Conservation (phyloP, 2,888 invertebrate species). For the Amiota minor region DNA sequence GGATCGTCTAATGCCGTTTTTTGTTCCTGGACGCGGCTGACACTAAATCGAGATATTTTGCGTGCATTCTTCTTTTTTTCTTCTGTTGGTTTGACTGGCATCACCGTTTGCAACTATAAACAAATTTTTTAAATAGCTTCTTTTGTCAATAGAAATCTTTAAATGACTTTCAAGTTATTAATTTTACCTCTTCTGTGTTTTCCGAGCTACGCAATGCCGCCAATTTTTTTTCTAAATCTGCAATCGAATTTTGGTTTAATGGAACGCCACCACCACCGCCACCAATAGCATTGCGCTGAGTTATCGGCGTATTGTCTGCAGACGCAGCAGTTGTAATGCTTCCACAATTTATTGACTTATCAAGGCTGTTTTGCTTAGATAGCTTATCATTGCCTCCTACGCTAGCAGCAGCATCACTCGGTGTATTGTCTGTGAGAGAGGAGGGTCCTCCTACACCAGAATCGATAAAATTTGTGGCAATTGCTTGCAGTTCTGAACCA, state of each 20-base stretch:
- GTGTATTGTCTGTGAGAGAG: conserved; percentile 41
- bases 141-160: not conserved
- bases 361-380: conserved; percentile 67
- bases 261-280: conserved; percentile 40
- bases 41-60: conserved; percentile 67
- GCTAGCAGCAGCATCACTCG: conserved; percentile 41
- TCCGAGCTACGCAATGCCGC: conserved; percentile 74
- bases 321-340: not conserved
- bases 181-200: conserved; percentile 59
- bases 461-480: conserved; percentile 62
- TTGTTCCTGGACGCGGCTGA: conserved; percentile 66
- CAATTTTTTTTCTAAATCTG: conserved; percentile 77
- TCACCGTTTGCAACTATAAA: not conserved
- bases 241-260: conserved; percentile 69
- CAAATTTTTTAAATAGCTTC: not conserved
- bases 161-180: not conserved
- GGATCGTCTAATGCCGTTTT: conserved; percentile 49
- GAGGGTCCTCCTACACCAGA: conserved; percentile 43
- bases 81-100: conserved; percentile 49
- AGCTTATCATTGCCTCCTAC: conserved; percentile 56
- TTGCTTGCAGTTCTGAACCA: conserved; percentile 64
- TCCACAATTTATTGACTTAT: conserved; percentile 52
- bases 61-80: conserved; percentile 50
- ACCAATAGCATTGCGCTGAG: conserved; percentile 50
- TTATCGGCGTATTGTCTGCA: conserved; percentile 26